A percentile compares a stretch with the other conserved stretches of the same genome.
These are phyloP conservation scores for Picus viridis DNA, from an alignment of 2,797 vertebrate species.

Conservation along the genomic window DNA sequence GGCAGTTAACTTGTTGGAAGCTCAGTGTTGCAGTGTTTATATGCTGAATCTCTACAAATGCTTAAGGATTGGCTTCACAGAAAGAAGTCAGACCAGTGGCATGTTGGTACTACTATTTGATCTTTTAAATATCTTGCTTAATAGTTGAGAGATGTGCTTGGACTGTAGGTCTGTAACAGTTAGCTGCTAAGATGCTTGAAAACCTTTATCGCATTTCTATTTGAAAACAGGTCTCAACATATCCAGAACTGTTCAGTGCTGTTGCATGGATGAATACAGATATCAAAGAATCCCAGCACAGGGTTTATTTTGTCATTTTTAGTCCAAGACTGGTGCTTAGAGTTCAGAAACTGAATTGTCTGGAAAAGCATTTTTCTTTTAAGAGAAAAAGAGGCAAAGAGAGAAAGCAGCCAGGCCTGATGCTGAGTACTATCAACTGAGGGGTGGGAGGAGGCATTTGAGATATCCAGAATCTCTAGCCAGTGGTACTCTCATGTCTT, in stretches of 20 bases:
- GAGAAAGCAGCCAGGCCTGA: neutral
- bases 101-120: neutral
- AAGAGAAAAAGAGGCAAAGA: no score
- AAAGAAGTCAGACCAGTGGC: neutral
- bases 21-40: neutral
- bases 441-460: neutral
- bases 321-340: neutral
- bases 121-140: neutral
- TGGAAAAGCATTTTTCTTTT: no score
- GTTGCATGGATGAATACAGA: rapidly evolving
- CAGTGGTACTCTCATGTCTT: neutral
- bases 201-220: neutral
- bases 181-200: neutral
- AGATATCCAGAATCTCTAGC: neutral
- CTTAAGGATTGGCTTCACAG: neutral
- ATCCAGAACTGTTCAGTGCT: rapidly evolving
- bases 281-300: neutral
- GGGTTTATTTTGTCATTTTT: neutral
- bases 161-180: neutral
- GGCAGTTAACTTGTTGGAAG: neutral
- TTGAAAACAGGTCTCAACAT: neutral
- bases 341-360: neutral
- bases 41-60: neutral
- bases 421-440: neutral
- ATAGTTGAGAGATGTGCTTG: neutral